phyloP scores from a whole-genome alignment of 2,888 invertebrate species.

The Ligdia adustata region DNA sequence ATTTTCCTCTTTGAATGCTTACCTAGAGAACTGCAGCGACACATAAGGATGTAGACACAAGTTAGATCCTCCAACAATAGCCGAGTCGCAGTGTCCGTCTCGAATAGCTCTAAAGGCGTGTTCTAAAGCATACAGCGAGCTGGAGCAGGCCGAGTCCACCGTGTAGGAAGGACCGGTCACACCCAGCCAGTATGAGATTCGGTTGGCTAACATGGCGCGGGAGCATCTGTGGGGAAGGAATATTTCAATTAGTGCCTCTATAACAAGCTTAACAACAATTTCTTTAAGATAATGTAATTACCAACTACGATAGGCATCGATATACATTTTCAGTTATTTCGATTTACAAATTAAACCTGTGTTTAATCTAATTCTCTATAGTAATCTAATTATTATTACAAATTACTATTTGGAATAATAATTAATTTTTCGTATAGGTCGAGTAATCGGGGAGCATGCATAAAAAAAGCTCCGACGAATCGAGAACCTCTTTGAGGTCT shows the following conservation, averaged over 20 bases:
- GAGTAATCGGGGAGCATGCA: no score
- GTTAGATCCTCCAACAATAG: constrained; percentile 94
- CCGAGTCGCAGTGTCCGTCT: constrained; percentile 93
- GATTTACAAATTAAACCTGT: no score
- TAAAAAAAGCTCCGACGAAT: no score
- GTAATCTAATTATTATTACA: no score
- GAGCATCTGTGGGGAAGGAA: constrained; percentile 87
- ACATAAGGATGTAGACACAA: constrained; percentile 94
- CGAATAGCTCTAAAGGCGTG: constrained; percentile 90
- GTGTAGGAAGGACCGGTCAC: constrained; percentile 94
- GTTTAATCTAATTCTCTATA: no score
- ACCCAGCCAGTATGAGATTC: constrained; percentile 95
- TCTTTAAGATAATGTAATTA: no score
- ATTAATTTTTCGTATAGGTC: no score
- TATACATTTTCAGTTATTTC: no score
- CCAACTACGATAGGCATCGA: no score
- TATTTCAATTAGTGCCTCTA: background rate
- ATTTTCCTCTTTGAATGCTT: no score
- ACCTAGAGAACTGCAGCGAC: constrained; percentile 93
- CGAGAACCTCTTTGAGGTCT: no score
- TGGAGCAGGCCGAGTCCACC: constrained; percentile 97
- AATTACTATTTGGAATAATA: no score
- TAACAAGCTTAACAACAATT: background rate
- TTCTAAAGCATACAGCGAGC: constrained; percentile 94
- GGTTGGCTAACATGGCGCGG: constrained; percentile 95